Percentiles rank a stretch among this genome's conserved stretches.
Conservation (phyloP, 2,797 vertebrate species). For the Carcharodon carcharias region DNA sequence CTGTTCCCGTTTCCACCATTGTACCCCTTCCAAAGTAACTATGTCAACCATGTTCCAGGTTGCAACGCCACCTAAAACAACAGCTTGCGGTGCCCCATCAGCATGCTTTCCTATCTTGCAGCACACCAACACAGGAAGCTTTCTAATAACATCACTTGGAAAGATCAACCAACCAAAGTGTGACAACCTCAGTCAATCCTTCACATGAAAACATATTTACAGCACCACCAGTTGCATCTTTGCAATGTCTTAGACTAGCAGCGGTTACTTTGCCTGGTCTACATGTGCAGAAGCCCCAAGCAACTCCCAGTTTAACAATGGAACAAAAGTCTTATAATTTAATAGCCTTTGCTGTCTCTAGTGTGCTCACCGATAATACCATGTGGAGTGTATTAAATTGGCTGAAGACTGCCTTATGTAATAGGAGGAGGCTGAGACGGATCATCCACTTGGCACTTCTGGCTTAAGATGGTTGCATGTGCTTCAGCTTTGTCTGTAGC, state of each 20-base stretch:
- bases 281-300: background rate
- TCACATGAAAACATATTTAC: background rate
- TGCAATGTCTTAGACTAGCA: background rate
- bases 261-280: background rate
- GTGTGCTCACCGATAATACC: too few species aligned
- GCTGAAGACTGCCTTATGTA: too few species aligned
- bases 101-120: conserved; percentile 54
- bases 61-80: conserved; percentile 50
- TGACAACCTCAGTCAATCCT: conserved; percentile 34
- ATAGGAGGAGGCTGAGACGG: too few species aligned
- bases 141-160: conserved; percentile 53
- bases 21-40: conserved; percentile 48
- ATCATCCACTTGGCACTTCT: too few species aligned
- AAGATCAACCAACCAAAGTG: conserved; percentile 47
- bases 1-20: conserved; percentile 49
- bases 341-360: too few species aligned
- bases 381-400: too few species aligned
- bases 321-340: background rate
- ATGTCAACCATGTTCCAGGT: conserved; percentile 49
- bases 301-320: background rate
- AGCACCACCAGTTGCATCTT: background rate
- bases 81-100: conserved; percentile 46
- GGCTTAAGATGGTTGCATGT: too few species aligned
- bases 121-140: conserved; percentile 50
- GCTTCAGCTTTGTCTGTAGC: too few species aligned